Evolutionary conservation across 2,797 vertebrate genomes (phyloP), one percentile per base, ranked within the genome.

Genomic region (Sciaenops ocellatus): DNA sequence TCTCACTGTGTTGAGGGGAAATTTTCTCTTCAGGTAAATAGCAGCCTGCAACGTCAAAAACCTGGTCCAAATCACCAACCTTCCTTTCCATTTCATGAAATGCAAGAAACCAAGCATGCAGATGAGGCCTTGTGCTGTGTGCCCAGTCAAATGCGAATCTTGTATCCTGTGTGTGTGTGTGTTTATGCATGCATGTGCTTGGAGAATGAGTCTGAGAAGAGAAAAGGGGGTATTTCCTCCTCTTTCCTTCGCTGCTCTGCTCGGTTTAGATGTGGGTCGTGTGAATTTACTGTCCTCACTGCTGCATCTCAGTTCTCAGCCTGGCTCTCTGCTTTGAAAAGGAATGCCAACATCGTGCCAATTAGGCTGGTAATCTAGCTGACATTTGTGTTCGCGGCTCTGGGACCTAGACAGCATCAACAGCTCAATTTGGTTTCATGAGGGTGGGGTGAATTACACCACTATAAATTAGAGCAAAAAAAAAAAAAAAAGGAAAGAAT

Each of bases 331-430:
- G 80, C 76, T 62, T 71, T 63, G 28, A 63, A 79, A 74, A 76
- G 44, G 55, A 42, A 26, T n/a, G 67, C 69, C 61, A 76, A 89
- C 47, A 26, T 18, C 24, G 59, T 78, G 77, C 77, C 88, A 89
- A 87, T 90, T 89, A 92, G 75, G 62, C 80, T 42, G 57, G 61
- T 93, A 92, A 92, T 93, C 85, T 78, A 74, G 30, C 80, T 89
- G 88, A 89, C 87, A 88, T 89, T 90, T 90, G 73, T 77, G 79
- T 85, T 89, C 69, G 34, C 76, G 76, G 76, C 79, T 85, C 73
- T 68, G 50, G 73, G 66, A 66, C 82, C 70, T 63, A 73, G 81
- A 55, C 61, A 13, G 73, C 78, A 87, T 75, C 46, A 30, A 80
- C 46, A 85, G 73, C 76, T 88, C 76, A 79, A 56, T 80, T 62